A percentile compares a stretch with the other conserved stretches of the same genome.
Evolutionary conservation across 1,140 invertebrate species (phyloP).

Genomic region (Temnothorax longispinosus): DNA sequence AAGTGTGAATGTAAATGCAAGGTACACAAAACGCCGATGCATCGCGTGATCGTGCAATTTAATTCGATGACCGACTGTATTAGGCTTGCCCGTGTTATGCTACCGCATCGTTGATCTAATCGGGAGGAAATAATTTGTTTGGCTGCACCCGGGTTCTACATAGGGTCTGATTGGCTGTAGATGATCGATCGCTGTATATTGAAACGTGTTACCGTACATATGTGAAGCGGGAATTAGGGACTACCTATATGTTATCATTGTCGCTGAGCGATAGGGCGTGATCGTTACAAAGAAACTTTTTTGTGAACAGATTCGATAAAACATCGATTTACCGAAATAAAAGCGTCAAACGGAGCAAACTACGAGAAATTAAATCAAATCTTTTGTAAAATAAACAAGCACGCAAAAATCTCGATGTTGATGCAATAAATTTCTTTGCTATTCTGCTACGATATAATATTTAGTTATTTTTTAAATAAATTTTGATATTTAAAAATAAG

Average conservation of each 20-base stretch:
- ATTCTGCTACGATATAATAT: background rate
- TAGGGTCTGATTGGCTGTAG: slow-evolving; percentile 72
- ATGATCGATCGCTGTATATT: slow-evolving; percentile 76
- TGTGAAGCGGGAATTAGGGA: slow-evolving; percentile 54
- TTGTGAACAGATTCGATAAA: background rate
- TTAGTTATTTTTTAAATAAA: too few species aligned
- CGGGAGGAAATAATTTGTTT: slow-evolving; percentile 82
- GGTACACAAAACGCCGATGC: background rate
- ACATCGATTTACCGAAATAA: background rate
- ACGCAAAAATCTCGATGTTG: background rate
- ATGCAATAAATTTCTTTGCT: background rate
- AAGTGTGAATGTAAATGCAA: slow-evolving; percentile 34
- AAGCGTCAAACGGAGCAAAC: background rate
- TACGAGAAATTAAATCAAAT: background rate
- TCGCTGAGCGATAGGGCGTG: slow-evolving; percentile 31
- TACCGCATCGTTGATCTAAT: slow-evolving; percentile 70
- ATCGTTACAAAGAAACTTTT: slow-evolving; percentile 5
- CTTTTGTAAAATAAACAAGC: background rate
- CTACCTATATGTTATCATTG: slow-evolving; percentile 47
- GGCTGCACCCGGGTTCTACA: slow-evolving; percentile 66
- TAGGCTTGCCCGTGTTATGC: slow-evolving; percentile 23
- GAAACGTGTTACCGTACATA: background rate
- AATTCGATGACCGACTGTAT: slow-evolving; percentile 58
- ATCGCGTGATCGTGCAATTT: slow-evolving; percentile 58
- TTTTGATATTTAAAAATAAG: too few species aligned